phyloP scores from a whole-genome alignment of 2,888 invertebrate genomes.

The Quadriops clusia region DNA sequence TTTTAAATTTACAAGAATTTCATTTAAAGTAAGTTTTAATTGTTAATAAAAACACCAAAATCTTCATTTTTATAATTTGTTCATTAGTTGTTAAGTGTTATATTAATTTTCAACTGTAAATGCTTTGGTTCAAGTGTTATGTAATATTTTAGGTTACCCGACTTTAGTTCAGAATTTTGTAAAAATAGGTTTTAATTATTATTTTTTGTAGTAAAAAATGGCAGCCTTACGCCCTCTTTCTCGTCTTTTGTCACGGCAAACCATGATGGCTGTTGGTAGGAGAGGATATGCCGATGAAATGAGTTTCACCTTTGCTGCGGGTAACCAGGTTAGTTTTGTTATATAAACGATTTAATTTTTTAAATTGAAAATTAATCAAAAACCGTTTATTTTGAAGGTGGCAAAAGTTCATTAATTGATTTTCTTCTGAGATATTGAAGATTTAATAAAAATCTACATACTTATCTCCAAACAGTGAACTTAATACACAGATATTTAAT shows the following conservation, averaged over 20 bases:
- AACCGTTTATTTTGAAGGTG: neutral
- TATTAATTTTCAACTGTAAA: neutral
- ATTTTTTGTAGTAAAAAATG: slow-evolving; percentile 24
- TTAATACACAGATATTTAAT: no score
- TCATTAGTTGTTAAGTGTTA: neutral
- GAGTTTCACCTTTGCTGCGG: slow-evolving; percentile 84
- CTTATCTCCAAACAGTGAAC: no score
- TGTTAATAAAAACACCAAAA: neutral
- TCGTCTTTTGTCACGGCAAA: slow-evolving; percentile 29
- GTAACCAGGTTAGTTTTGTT: slow-evolving; percentile 56
- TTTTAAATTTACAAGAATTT: no score
- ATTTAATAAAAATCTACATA: no score
- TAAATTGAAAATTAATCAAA: neutral
- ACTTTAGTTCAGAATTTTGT: no score
- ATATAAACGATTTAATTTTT: neutral
- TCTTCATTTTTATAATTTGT: neutral
- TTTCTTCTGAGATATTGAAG: no score
- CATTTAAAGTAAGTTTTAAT: no score
- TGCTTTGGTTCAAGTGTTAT: slow-evolving; percentile 7
- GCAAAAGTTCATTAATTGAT: no score
- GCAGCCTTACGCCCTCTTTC: slow-evolving; percentile 33
- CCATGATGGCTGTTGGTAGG: slow-evolving; percentile 28
- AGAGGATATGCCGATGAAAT: slow-evolving; percentile 68
- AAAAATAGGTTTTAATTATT: neutral
- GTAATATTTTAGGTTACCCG: slow-evolving; percentile 13